Conservation (phyloP, 2,113 vertebrate genomes). For the Uria aalge region DNA sequence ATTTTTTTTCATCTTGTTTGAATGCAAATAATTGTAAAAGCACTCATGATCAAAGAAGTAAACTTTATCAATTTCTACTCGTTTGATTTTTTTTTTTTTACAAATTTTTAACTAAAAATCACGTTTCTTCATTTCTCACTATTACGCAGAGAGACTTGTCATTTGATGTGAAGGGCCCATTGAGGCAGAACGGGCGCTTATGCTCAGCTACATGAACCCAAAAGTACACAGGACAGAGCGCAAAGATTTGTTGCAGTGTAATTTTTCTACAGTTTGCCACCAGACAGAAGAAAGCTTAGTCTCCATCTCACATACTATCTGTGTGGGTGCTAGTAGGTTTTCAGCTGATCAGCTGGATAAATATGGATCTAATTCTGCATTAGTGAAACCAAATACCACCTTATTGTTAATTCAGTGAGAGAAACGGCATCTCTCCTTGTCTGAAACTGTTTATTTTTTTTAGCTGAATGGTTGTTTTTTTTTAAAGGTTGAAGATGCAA, state of each 20-base stretch:
- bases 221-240: not conserved
- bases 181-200: not conserved
- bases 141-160: not conserved
- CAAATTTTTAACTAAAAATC: not conserved
- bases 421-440: not conserved
- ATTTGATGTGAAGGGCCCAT: not conserved
- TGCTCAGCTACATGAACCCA: not conserved
- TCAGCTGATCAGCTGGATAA: not conserved
- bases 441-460: not conserved
- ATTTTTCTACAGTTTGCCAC: not conserved
- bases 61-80: not conserved
- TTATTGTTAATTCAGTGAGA: not conserved
- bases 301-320: not conserved
- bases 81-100: not conserved
- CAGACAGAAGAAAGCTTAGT: not conserved
- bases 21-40: not conserved
- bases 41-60: not conserved
- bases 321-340: not conserved
- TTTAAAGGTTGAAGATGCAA: not conserved
- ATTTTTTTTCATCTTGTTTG: not conserved
- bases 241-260: not conserved
- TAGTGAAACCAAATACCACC: not conserved
- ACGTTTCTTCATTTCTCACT: not conserved
- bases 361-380: not conserved
- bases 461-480: not conserved